Evolutionary conservation across 2,888 invertebrate genomes (phyloP).

Genomic region (Salpingus planirostris): DNA sequence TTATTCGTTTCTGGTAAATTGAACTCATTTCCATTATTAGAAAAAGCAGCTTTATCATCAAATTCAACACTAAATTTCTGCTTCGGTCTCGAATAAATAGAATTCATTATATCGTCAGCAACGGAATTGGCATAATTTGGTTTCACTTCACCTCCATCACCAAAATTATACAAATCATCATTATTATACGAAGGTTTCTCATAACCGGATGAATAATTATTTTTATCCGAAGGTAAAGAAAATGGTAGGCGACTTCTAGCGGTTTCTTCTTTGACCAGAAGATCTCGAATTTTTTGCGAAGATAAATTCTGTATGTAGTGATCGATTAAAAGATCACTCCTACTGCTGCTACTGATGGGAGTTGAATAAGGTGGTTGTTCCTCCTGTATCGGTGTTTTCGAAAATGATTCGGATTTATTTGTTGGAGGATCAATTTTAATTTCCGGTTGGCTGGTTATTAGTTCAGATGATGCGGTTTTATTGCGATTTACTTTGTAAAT

Average conservation of each 20-base stretch:
- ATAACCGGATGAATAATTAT: too few relatives aligned
- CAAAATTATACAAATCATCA: slow-evolving; percentile 2
- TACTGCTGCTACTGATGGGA: neutral
- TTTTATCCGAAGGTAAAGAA: neutral
- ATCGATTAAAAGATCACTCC: neutral
- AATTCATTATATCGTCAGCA: slow-evolving; percentile 30
- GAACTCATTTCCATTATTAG: too few relatives aligned
- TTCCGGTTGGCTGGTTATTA: neutral
- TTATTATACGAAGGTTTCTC: neutral
- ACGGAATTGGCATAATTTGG: slow-evolving; percentile 23
- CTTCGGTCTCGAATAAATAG: slow-evolving; percentile 23
- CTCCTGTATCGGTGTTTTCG: too few relatives aligned
- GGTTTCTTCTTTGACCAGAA: slow-evolving; percentile 4
- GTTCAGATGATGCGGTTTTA: too few relatives aligned
- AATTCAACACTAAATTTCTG: too few relatives aligned
- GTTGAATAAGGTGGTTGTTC: neutral
- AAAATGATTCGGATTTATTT: neutral
- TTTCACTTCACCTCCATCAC: slow-evolving; percentile 7
- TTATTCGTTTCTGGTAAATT: too few relatives aligned
- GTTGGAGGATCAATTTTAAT: slow-evolving; percentile 2
- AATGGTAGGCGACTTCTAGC: neutral
- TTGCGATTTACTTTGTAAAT: slow-evolving; percentile 13
- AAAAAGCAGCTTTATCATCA: too few relatives aligned
- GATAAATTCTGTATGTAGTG: slow-evolving; percentile 22
- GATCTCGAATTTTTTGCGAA: slow-evolving; percentile 18